Evolutionary conservation across 2,113 vertebrate genomes (phyloP), one percentile per base, ranked within the genome.

Genomic region (Dasypus novemcinctus): DNA sequence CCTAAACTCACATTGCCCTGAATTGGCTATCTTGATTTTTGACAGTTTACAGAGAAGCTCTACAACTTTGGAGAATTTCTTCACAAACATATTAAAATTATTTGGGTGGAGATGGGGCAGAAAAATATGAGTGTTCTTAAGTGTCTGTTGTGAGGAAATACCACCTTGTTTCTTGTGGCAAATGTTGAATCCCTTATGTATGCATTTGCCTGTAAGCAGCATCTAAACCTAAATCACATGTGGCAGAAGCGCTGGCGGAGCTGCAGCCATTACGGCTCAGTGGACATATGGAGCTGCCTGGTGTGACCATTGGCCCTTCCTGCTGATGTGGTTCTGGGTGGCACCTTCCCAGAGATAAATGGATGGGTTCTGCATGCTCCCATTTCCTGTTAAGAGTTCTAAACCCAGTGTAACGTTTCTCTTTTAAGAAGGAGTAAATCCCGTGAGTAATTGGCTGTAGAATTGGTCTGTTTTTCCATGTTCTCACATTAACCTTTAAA

Each of bases 41-140:
- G 69, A 61, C 90, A 76, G 57, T 94, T 80, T 78, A 63, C 72
- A 59, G 46, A 72, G 75, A 85, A 61, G 20, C 25, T 85, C 36
- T 92, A 54, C 64, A 85, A 25, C 49, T 49, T 80, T 64, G 84
- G 36, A 90, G 41, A 90, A 52, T 27, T 93, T 84, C 8, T 15
- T 29, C 49, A 81, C 33, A 17, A 59, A 85, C 33, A 33, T 2
- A 10, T 54, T 86, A 64, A 93, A 91, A 82, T 57, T 71, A 36
- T 36, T 52, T 46, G 38, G 61, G n/a, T 49, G 43, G 7, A 46
- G 7, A 20, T 76, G 18, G 21, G 18, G 3, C 46, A 66, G 18
- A 41, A 83, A 89, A 27, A 7, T 11, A 38, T 2, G 15, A 14
- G 1, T 27, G 8, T 74, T 63, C 41, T 29, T 54, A 38, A 64